These are phyloP conservation scores for Ptychodera flava DNA, from an alignment of 35 echinoderm and acorn worm genomes.

Conservation along the genomic window DNA sequence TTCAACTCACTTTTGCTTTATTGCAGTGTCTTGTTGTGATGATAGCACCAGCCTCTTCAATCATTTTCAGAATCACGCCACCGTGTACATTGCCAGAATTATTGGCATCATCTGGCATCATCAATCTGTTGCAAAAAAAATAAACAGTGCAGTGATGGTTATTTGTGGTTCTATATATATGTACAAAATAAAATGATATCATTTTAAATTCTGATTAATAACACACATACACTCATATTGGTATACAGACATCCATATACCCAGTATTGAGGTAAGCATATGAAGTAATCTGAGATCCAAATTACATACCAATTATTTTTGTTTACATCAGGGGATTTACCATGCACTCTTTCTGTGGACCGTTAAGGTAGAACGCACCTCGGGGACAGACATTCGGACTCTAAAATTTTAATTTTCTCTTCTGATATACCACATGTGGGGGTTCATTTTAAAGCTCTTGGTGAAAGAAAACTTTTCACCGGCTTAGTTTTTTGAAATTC, in stretches of 20 bases:
- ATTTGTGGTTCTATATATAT: background rate
- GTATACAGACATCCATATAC: background rate
- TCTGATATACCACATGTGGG: no score
- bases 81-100: conserved; percentile 44
- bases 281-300: background rate
- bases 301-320: background rate
- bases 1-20: background rate
- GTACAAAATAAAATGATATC: background rate
- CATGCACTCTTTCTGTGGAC: no score
- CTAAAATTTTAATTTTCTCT: no score
- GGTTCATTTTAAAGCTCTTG: no score
- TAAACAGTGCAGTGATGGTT: background rate
- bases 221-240: background rate
- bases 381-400: no score
- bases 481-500: no score
- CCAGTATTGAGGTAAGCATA: background rate
- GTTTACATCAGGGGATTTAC: no score
- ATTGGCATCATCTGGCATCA: conserved; percentile 55
- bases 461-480: no score
- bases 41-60: conserved; percentile 51
- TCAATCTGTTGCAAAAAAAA: conserved; percentile 16
- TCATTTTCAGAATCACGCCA: conserved; percentile 44
- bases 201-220: background rate
- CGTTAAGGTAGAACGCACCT: no score
- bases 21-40: conserved; percentile 56